Evolutionary conservation across 2,113 vertebrate species (phyloP), one percentile per base, ranked within the genome.

Genomic region (Osmerus mordax): DNA sequence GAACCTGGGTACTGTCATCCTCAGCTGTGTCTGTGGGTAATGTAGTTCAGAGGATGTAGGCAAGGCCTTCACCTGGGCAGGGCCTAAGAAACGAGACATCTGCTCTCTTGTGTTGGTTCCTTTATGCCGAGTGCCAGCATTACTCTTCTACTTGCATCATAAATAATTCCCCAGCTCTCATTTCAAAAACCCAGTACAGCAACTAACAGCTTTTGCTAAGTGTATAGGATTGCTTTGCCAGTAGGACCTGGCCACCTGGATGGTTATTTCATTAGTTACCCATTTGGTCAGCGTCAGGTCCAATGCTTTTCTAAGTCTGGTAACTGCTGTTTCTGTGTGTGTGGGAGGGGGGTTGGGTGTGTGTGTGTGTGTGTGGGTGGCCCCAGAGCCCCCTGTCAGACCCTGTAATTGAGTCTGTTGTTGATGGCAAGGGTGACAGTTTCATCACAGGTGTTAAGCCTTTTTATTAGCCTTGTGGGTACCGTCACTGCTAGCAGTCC

Each of bases 151-250:
- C 15, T 56, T 18, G 19, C 58, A 21, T 69, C 16, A n/a, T 69
- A 69, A 69, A 69, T 69, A 69, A 69, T 70, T 61, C 55, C 60
- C 41, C 21, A 12, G 8, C 67, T 25, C 59, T 28, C 6, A 64
- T 71, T 71, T 59, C 58, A 7, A 51, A 61, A 21, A 32, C 15
- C 58, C 18, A 62, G 58, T 62, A 71, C 47, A 18, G 19, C 23
- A 47, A 15, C 36, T 59, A 3, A 51, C 36, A 62, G 56, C 47
- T 60, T 51, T 71, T n/a, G 16, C 13, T 53, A 18, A 29, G 41
- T 23, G 8, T 56, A 28, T 32, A 52, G 41, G 15, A 47, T 52
- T 18, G 16, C 6, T n/a, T 56, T 56, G 15, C 3, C 4, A 56
- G 15, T 1, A 18, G 16, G 16, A 18, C 16, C 3, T 11, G 14